Evolutionary conservation across 1,140 invertebrate genomes (phyloP).

Genomic region (Danaus melanippus): DNA sequence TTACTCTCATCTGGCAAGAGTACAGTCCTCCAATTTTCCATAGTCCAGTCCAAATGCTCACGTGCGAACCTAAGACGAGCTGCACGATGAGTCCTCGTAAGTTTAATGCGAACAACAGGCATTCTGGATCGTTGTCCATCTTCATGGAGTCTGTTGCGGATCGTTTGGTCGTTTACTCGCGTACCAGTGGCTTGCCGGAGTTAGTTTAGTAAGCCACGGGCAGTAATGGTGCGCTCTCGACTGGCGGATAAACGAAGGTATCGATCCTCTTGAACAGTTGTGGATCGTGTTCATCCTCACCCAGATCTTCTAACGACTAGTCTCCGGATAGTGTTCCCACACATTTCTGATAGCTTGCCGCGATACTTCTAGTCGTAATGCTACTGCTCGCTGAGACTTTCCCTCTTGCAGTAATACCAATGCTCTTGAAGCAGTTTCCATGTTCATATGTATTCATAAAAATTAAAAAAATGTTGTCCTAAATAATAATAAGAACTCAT

Average conservation of each 20-base stretch:
- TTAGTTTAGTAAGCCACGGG: constrained; percentile 12
- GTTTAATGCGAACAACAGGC: constrained; percentile 10
- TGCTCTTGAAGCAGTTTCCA: no score
- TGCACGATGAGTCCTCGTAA: constrained; percentile 10
- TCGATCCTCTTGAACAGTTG: constrained; percentile 20
- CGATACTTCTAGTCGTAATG: no score
- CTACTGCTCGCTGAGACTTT: no score
- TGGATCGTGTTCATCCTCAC: constrained; percentile 17
- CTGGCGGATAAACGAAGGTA: constrained; percentile 20
- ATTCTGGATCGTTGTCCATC: constrained; percentile 10
- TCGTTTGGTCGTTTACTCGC: constrained; percentile 11
- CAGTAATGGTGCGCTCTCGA: constrained; percentile 16
- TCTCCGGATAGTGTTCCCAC: no score
- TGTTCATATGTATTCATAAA: no score
- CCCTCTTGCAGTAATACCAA: no score
- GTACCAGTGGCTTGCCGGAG: constrained; percentile 12
- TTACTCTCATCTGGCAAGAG: constrained; percentile 19
- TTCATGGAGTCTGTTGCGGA: constrained; percentile 12
- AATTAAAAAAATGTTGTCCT: no score
- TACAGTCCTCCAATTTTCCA: constrained; percentile 17
- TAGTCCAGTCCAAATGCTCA: constrained; percentile 22
- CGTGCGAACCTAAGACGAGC: constrained; percentile 21
- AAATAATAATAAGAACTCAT: background rate
- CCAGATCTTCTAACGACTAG: constrained; percentile 11
- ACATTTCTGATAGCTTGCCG: no score